Evolutionary conservation across 2,113 vertebrate species (phyloP), one percentile per base, ranked within the genome.

Genomic region (Myodes glareolus): DNA sequence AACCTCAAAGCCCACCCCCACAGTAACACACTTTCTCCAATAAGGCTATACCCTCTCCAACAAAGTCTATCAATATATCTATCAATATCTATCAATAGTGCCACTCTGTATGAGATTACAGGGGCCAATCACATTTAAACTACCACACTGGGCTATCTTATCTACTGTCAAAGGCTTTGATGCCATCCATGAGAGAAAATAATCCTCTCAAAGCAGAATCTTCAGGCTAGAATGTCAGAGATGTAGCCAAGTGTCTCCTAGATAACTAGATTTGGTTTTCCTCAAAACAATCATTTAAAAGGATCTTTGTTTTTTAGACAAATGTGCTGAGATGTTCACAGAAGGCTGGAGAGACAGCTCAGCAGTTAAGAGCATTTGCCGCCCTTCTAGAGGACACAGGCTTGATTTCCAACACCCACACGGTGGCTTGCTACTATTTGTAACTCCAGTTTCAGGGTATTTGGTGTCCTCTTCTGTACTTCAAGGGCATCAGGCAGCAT

Each of bases 291-390:
- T 45, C 27, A 29, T 72, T 87, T 45, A 17, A 68, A 75, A 55
- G 6, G 78, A 87, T 61, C 19, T 16, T 82, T 52, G 65, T 91
- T 21, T 91, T 89, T 94, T 81, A 92, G 67, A 94, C 33, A 80
- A 25, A 61, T 29, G 81, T 90, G 25, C 36, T 94, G n/a, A 94
- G 91, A 70, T 81, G 45, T 93, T 86, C 81, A 75, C 2, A 91
- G 55, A 92, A 95, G 21, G 23, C 78, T 36, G 6, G 78, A 81
- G 33, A 81, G 33, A n/a, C 13, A 33, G 78, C 33, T 25, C 78
- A 6, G 31, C 10, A 58, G 36, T 58, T 58, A 55, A n/a, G 33
- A 80, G 16, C 17, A 21, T 9, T 36, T 5, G 31, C 31, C 55
- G 50, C 31, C 77, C 33, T 23, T 80, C 50, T 50, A 23, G 50